A percentile compares a stretch with the other conserved stretches of the same genome.
phyloP scores from a whole-genome alignment of 2,113 vertebrate species.

The Hoplias malabaricus region DNA sequence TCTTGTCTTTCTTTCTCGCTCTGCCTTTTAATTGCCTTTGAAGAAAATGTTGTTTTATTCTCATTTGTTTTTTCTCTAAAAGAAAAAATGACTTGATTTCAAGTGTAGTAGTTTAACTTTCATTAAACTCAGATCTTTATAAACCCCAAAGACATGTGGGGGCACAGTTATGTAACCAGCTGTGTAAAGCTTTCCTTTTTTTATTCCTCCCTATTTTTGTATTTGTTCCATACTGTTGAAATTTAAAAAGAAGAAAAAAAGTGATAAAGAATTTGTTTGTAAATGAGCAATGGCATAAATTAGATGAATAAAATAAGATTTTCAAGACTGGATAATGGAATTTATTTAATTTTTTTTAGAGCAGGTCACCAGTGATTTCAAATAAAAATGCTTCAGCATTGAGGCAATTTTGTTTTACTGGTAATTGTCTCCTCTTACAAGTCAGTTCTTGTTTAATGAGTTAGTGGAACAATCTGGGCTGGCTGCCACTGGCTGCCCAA shows the following conservation, averaged over 20 bases:
- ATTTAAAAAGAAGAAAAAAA: neutral
- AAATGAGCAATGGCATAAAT: neutral
- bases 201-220: constrained; percentile 8
- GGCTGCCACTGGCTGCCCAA: neutral
- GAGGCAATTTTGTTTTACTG: constrained; percentile 26
- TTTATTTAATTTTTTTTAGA: neutral
- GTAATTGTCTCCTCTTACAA: constrained; percentile 37
- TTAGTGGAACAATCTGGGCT: constrained; percentile 27
- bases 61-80: neutral
- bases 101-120: neutral
- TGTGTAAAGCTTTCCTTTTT: neutral
- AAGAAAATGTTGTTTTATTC: neutral
- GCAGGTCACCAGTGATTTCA: constrained; percentile 12
- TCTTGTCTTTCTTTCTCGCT: constrained; percentile 34
- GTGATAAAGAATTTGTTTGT: neutral
- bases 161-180: neutral
- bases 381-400: constrained; percentile 12
- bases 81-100: neutral
- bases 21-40: neutral
- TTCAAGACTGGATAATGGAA: neutral
- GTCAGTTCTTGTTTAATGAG: constrained; percentile 37
- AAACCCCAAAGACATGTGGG: constrained; percentile 1
- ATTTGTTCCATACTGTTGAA: neutral
- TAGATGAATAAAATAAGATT: neutral
- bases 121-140: neutral